Evolutionary conservation across 2,797 vertebrate species (phyloP).

Genomic region (Ibycter americanus): DNA sequence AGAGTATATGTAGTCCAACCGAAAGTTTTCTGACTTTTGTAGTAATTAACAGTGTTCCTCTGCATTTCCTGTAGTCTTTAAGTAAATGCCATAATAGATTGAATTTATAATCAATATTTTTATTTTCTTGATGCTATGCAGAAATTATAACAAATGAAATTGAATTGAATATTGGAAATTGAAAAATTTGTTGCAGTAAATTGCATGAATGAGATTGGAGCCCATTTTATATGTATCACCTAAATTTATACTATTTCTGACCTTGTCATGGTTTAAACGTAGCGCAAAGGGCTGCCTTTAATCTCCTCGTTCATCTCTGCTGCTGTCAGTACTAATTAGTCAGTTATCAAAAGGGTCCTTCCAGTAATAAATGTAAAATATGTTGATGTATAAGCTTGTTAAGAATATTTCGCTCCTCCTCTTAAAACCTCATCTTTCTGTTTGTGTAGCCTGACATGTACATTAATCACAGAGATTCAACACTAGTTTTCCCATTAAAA

Average conservation of each 20-base stretch:
- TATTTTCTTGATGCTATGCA: neutral
- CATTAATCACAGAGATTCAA: neutral
- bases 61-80: neutral
- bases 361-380: neutral
- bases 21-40: neutral
- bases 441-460: neutral
- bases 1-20: neutral
- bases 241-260: neutral
- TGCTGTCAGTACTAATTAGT: constrained; percentile 18
- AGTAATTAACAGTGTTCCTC: neutral
- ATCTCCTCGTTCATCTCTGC: neutral
- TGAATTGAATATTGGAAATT: neutral
- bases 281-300: neutral
- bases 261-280: neutral
- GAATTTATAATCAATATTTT: neutral
- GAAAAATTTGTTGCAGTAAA: neutral
- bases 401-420: neutral
- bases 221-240: neutral
- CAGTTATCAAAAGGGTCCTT: neutral
- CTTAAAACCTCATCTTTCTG: neutral
- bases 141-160: neutral
- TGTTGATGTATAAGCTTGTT: neutral
- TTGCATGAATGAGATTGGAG: neutral
- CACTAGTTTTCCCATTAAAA: neutral
- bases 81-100: neutral